These are phyloP conservation scores for Promerops cafer DNA, from an alignment of 2,113 vertebrate species.

Conservation along the genomic window DNA sequence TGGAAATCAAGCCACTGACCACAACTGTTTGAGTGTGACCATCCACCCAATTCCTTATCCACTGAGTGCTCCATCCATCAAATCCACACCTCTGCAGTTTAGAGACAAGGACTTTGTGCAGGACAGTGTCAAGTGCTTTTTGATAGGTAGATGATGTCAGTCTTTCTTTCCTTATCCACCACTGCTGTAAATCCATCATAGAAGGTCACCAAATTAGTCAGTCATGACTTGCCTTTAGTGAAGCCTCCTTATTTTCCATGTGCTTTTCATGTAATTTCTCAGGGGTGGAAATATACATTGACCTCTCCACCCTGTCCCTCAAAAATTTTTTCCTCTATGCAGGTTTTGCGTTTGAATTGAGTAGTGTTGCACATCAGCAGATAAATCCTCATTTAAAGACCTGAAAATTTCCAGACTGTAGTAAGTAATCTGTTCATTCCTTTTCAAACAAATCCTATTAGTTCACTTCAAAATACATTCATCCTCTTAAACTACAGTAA, in stretches of 20 bases:
- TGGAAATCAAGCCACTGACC: background rate
- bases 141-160: background rate
- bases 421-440: background rate
- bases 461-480: background rate
- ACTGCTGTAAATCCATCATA: background rate
- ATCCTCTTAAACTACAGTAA: background rate
- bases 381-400: background rate
- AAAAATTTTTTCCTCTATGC: background rate
- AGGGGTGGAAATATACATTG: background rate
- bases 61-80: background rate
- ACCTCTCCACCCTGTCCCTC: background rate
- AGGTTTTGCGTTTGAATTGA: background rate
- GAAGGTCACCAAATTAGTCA: background rate
- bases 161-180: background rate
- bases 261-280: background rate
- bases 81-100: background rate
- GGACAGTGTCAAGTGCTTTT: background rate
- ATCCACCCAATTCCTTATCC: background rate
- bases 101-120: background rate
- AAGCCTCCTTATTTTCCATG: background rate
- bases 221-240: background rate
- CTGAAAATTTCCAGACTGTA: background rate
- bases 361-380: background rate
- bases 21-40: background rate
- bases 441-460: constrained; percentile 22